Evolutionary conservation across 2,113 vertebrate genomes (phyloP), one percentile per base, ranked within the genome.

Genomic region (Myxocyprinus asiaticus): DNA sequence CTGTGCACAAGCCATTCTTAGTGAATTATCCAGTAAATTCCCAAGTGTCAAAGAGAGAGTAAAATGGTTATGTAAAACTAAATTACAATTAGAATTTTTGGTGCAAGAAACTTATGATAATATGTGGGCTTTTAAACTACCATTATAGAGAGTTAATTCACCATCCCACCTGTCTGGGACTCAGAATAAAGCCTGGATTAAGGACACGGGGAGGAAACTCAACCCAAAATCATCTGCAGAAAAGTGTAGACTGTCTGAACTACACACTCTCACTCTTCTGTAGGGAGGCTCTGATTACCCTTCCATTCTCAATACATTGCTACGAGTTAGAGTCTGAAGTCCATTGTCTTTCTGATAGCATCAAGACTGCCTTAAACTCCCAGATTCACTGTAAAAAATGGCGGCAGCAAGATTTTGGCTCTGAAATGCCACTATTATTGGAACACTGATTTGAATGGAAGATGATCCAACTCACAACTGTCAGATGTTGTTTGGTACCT

Each of bases 151-250:
- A 33, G 22, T 33, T 33, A 33, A 33, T 33, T 33, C 22, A 33
- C 22, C 22, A 33, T 33, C 22, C 22, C 22, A 33, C 22, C 22
- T 33, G 8, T 76, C 72, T 70, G n/a, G 43, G 55, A 4, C 61
- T 6, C 50, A 10, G 7, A 33, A 77, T 61, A 81, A 69, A 66
- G 51, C 22, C 64, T 75, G 59, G 42, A 81, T 84, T 84, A 51
- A 84, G 76, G 4, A 69, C n/a, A 51, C 14, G 4, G 45, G 51
- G 50, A 78, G 55, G 65, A 76, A 77, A 80, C 77, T 62, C 75
- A 42, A 83, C 58, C 69, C 66, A 9, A 44, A 33, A 51, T 42
- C 17, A 66, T 62, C 72, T 12, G 43, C 67, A 42, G 12, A 70
- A 22, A 70, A 59, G 43, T 51, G n/a, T 17, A 65, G 11, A 9